Evolutionary conservation across 2,888 invertebrate species (phyloP), one percentile per base, ranked within the genome.

Genomic region (Nycteola revayana): DNA sequence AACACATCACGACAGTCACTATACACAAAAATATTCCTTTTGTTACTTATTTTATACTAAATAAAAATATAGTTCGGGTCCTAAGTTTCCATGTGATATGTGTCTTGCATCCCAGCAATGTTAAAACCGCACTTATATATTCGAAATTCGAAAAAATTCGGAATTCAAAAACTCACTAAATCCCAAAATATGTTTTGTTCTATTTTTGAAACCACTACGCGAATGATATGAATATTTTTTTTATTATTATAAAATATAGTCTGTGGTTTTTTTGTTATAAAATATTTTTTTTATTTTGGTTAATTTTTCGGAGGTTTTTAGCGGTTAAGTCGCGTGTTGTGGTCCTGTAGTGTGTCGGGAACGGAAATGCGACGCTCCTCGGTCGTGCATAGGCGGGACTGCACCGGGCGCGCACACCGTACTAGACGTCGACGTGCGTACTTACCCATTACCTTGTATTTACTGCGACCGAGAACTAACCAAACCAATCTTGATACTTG

Each of bases 401-500:
- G 89, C 88, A 89, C 83, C 75, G 83, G 75, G 84, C 82, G 80
- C 81, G 83, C 89, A 79, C 79, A 74, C 83, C 82, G 83, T 87
- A 89, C 88, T 88, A 85, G 81, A 75, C 80, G 74, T 86, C 80
- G 74, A 86, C 87, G 88, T 82, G 85, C 88, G 87, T 87, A 88
- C 88, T 88, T 87, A 86, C 79, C 87, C 87, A 88, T 88, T 88
- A 87, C 88, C 88, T 87, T 86, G 87, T 87, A 86, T 87, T 87
- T 86, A 87, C 88, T 86, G 86, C 80, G 83, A 78, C 68, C 76
- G 71, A 65, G 62, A 58, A 46, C 61, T 43, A 38, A 29, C 59
- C 60, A 49, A 38, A 33, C 35, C 58, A 43, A 17, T 70, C 78
- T 86, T 87, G 86, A 71, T 82, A 75, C 83, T 81, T 55, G 25